Conservation (phyloP, 2,888 invertebrate genomes). For the Cephus sareptanus region DNA sequence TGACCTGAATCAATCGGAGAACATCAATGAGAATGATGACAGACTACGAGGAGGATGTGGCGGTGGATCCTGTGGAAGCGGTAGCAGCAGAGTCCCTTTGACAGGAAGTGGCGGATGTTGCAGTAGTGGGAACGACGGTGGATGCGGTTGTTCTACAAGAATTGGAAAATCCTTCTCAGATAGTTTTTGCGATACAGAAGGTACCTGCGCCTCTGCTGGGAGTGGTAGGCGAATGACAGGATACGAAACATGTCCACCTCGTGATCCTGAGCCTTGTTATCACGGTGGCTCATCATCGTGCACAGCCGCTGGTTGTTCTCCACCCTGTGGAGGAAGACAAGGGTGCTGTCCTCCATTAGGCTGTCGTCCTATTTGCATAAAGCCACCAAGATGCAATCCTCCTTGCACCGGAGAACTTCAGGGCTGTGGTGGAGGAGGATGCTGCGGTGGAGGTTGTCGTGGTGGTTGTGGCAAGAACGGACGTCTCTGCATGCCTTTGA, state of each 20-base stretch:
- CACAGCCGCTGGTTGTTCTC: constrained; percentile 21
- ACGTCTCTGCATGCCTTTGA: constrained; percentile 44
- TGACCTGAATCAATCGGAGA: constrained; percentile 1
- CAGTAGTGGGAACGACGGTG: constrained; percentile 12
- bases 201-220: constrained; percentile 23
- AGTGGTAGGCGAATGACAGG: constrained; percentile 5
- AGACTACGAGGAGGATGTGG: constrained; percentile 54
- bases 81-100: constrained; percentile 3
- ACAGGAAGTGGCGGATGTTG: constrained; percentile 9
- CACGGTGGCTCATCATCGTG: constrained; percentile 16
- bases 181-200: constrained; percentile 1
- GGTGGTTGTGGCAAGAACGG: constrained; percentile 52
- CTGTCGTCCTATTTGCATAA: constrained; percentile 37
- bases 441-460: constrained; percentile 52
- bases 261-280: constrained; percentile 22
- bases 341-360: constrained; percentile 42
- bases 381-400: constrained; percentile 25
- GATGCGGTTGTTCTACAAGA: not conserved
- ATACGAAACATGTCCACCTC: constrained; percentile 27
- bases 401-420: constrained; percentile 35
- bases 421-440: constrained; percentile 49
- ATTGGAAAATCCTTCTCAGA: not conserved
- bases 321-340: constrained; percentile 36
- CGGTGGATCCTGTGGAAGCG: constrained; percentile 18
- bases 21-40: constrained; percentile 28